A percentile compares a stretch with the other conserved stretches of the same genome.
Conservation (phyloP, 2,888 invertebrate genomes). For the Latrodectus hesperus region DNA sequence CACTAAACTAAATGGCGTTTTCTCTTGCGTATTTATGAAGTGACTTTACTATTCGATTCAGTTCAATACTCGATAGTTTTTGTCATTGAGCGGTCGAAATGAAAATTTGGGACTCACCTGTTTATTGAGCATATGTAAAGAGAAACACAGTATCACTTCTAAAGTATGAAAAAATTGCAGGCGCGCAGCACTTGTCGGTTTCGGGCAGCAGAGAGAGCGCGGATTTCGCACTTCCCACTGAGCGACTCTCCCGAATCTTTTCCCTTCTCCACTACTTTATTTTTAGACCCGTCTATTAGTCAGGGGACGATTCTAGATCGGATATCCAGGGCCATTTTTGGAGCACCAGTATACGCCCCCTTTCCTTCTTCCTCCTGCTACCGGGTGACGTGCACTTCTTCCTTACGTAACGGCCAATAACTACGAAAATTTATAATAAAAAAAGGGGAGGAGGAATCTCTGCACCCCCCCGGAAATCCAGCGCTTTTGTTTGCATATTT, state of each 20-base stretch:
- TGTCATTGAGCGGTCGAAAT: background rate
- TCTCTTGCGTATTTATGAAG: too few species aligned
- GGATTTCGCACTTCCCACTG: conserved; percentile 46
- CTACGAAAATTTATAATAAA: background rate
- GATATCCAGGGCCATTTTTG: conserved; percentile 71
- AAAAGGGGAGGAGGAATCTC: background rate
- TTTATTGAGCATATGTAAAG: conserved; percentile 49
- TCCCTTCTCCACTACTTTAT: conserved; percentile 49
- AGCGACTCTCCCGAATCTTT: conserved; percentile 31
- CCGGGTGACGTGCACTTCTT: conserved; percentile 6
- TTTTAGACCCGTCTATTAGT: conserved; percentile 51
- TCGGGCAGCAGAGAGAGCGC: conserved; percentile 66
- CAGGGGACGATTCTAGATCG: conserved; percentile 69
- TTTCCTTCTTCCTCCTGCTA: background rate
- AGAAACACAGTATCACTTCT: conserved; percentile 41
- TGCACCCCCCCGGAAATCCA: background rate
- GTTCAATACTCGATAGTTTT: too few species aligned
- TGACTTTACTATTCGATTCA: too few species aligned
- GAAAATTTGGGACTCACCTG: conserved; percentile 28
- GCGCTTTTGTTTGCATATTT: too few species aligned
- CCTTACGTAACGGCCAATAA: conserved; percentile 37
- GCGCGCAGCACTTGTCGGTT: conserved; percentile 36
- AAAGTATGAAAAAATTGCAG: conserved; percentile 10
- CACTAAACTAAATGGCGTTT: too few species aligned
- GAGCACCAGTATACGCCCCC: conserved; percentile 65